These are phyloP conservation scores for Athripsodes cinereus DNA, from an alignment of 2,888 invertebrate genomes.

Conservation along the genomic window DNA sequence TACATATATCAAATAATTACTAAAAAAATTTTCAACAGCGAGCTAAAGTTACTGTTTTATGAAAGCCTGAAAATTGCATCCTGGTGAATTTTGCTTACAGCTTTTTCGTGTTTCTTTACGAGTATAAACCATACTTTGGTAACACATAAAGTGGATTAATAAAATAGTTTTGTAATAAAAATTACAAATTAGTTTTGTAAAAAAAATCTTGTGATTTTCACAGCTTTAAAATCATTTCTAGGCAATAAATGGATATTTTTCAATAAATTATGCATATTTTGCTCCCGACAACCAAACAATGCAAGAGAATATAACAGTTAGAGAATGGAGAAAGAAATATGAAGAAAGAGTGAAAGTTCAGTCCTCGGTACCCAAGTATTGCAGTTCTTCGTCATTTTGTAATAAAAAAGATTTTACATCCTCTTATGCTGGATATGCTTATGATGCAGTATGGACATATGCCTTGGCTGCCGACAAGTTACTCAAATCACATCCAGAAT, in stretches of 20 bases:
- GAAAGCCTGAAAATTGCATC: too few relatives aligned
- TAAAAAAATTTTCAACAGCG: too few relatives aligned
- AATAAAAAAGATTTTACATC: constrained; percentile 38
- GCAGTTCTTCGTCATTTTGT: constrained; percentile 13
- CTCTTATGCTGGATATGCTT: constrained; percentile 68
- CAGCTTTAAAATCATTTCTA: too few relatives aligned
- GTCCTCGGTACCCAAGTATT: constrained; percentile 14
- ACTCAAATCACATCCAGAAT: constrained; percentile 53
- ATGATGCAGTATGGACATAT: constrained; percentile 79
- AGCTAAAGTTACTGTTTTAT: too few relatives aligned
- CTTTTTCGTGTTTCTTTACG: not conserved
- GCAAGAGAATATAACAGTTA: constrained; percentile 60
- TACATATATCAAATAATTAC: too few relatives aligned
- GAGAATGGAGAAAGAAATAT: constrained; percentile 54
- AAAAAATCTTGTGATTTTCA: too few relatives aligned
- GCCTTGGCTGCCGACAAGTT: constrained; percentile 64
- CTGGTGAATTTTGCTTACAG: not conserved
- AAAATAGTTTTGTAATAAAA: too few relatives aligned
- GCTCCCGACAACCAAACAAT: constrained; percentile 54
- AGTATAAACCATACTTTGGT: not conserved
- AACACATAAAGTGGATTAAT: too few relatives aligned
- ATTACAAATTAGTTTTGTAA: too few relatives aligned
- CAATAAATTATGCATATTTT: constrained; percentile 62
- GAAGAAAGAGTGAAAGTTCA: constrained; percentile 30
- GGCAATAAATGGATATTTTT: constrained; percentile 68